Evolutionary conservation across 2,888 invertebrate genomes (phyloP), one percentile per base, ranked within the genome.

Genomic region (Cataglyphis albicans): DNA sequence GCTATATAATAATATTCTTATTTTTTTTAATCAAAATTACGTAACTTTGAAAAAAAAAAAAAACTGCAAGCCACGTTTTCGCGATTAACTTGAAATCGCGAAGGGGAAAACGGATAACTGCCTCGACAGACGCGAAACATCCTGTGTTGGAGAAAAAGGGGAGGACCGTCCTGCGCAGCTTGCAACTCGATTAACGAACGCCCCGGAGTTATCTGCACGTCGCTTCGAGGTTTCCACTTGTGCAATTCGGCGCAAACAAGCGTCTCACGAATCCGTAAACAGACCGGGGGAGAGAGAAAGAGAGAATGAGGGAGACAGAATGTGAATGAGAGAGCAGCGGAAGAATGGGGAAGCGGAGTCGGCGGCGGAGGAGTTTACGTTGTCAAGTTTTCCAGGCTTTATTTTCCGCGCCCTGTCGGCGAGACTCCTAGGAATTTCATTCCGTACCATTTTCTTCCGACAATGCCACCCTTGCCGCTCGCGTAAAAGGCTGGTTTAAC

Each of bases 201-300:
- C 82, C 84, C 57, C 67, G 68, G 64, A 85, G 85, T 90, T 90
- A 90, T 89, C 88, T 86, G 65, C 59, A 61, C 70, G 78, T 75
- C 76, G 70, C 86, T 83, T 63, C 81, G 74, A 85, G 74, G 82
- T 72, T 61, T 73, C 73, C 59, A 67, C 84, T 85, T 82, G 83
- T 64, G 32, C 59, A 74, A 82, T 84, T 88, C 81, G 89, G 81
- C 89, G 86, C 84, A 87, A 89, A 87, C 90, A 85, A 76, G 73
- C 74, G 63, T 18, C 59, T 21, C 75, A 70, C 59, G 83, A 84
- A 78, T 86, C 84, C 82, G 87, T 87, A 90, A 89, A 90, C 89
- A 89, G 64, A 44, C 65, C 74, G 52, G n/a, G 52, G 87, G 4
- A 32, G 4, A 32, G 32, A 82, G 82, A 86, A 52, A 18, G 38